Base-by-base conservation (phyloP, 2,888 invertebrate species). In the Labia minor region DNA sequence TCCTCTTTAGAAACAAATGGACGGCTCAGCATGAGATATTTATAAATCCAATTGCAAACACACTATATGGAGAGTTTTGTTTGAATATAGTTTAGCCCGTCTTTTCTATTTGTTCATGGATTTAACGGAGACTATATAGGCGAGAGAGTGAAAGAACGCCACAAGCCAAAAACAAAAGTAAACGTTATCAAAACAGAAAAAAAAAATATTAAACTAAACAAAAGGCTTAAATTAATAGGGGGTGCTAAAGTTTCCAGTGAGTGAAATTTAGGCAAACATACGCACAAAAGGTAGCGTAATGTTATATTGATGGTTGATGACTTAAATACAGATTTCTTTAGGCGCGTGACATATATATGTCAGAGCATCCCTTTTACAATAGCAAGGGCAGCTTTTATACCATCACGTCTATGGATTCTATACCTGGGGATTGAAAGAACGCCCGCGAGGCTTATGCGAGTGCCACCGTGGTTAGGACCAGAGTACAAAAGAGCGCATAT, bases 31-130 rank as follows among this genome's bases (percentile, higher is more conserved):
- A 49, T 49, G 49, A 49, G 49, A 49, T 49, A 49, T 49, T 49
- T 49, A 49, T 49, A 49, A 49, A 49, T 49, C 49, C 49, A 49
- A 49, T 49, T 49, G 49, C 49, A 49, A 49, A 49, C 49, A 49
- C 49, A 49, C 49, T 49, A 49, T 49, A 49, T 49, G 49, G 49
- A 49, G 49, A 49, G 49, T 49, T 49, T 49, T 49, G 49, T 49
- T 49, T 49, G 49, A 49, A 11, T 49, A 49, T 49, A 49, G 49
- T 49, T 49, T 49, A 49, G 49, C 49, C 49, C 49, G 49, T 49
- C 49, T 49, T 49, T 49, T 49, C 49, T 49, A 49, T 49, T 49
- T 49, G 16, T 49, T 49, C n/a, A 49, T 16, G 49, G 49, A 49
- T 49, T 49, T 49, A 49, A 49, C 49, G 3, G n/a, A 49, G 49